Conservation (phyloP, 1,140 invertebrate species). For the Portunus trituberculatus region DNA sequence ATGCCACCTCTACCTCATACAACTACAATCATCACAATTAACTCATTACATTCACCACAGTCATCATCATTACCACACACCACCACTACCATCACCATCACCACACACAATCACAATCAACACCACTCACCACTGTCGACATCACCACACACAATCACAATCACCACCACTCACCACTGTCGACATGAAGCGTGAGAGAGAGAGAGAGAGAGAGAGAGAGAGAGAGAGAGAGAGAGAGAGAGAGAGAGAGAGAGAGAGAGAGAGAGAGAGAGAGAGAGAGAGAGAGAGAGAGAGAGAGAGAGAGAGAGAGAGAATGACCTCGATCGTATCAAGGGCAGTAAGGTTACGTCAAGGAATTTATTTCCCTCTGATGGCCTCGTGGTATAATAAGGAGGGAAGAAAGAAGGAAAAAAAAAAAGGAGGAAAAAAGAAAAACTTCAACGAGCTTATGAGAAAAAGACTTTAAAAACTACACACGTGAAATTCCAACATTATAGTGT, state of each 20-base stretch:
- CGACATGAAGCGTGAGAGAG: not conserved
- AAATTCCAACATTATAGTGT: not conserved
- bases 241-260: conserved; percentile 23
- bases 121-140: no score
- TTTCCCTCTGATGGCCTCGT: not conserved
- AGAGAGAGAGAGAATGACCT: not conserved
- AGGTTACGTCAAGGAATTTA: not conserved
- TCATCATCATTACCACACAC: no score
- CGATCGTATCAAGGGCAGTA: not conserved
- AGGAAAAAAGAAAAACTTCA: not conserved
- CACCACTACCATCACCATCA: no score
- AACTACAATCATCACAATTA: no score
- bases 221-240: conserved; percentile 5
- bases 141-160: no score
- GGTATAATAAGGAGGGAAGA: not conserved
- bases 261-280: not conserved
- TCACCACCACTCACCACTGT: no score
- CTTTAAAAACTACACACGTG: not conserved
- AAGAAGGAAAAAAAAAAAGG: no score
- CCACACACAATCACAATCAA: no score
- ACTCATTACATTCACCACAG: no score
- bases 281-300: conserved; percentile 28
- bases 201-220: not conserved
- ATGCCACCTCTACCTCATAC: no score
- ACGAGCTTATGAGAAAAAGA: not conserved